Base-by-base conservation (phyloP, 1,140 invertebrate genomes). In the Littorina saxatilis region DNA sequence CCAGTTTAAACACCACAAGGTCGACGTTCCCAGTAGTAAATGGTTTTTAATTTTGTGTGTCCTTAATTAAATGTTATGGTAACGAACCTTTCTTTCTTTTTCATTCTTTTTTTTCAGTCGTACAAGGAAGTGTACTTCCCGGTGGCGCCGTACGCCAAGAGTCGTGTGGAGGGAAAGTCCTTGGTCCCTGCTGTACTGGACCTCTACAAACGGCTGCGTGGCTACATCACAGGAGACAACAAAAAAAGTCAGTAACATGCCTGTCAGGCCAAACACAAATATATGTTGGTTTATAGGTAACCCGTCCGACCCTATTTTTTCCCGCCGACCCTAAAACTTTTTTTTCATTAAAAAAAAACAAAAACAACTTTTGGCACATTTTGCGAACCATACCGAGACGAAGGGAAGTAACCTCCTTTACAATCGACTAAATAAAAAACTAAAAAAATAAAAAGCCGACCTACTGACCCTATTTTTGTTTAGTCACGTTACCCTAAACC, bases 51-150 rank as follows among this genome's bases (percentile, higher is more conserved):
- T 58, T 58, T 15, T 5, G 55, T 58, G 55, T 5, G 55, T 58
- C 17, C 17, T 58, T 58, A n/a, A 0, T 15, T 58, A n/a, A 0
- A n/a, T 58, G 55, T 5, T 58, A n/a, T 5, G 4, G 17, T 20
- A 7, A n/a, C 7, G 55, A 29, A 29, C 4, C 15, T 7, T 32
- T 23, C 27, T 7, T 32, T 7, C 15, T 7, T 63, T 23, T 63
- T 23, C 27, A 9, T 63, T 23, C 32, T 23, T 63, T 11, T 63
- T 20, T 61, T 76, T 0, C 74, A 76, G 74, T 32, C 74, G 1
- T 76, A 76, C 50, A 47, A 37, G 50, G n/a, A 52, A n/a, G 43
- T n/a, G 27, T 76, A 58, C 52, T 76, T 58, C 74, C 50, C 50
- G 32, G 52, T 35, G 2, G 74, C 74, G 2, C 23, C 15, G 13